Evolutionary conservation across 2,888 invertebrate genomes (phyloP).

Genomic region (Helobdella robusta): DNA sequence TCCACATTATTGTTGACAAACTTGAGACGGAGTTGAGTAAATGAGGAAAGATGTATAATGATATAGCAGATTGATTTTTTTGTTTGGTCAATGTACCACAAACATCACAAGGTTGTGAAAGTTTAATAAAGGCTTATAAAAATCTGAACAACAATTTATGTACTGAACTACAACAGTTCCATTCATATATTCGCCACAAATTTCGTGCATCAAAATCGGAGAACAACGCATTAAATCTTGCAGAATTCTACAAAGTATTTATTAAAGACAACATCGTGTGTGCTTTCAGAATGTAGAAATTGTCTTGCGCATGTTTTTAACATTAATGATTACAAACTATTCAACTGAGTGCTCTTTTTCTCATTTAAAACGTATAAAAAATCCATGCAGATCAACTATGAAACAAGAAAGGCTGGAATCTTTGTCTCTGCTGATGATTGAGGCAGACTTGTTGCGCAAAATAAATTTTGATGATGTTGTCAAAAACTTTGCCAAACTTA

Average conservation of each 20-base stretch:
- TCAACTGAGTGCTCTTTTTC: conserved; percentile 3
- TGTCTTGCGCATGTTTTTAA: conserved; percentile 3
- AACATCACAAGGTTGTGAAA: neutral
- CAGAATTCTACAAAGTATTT: neutral
- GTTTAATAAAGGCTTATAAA: too few species aligned
- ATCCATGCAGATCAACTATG: neutral
- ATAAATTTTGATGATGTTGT: neutral
- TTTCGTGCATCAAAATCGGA: conserved; percentile 1
- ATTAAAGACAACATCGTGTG: neutral
- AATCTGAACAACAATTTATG: conserved; percentile 2
- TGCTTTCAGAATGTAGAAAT: neutral
- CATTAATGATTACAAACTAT: conserved; percentile 2
- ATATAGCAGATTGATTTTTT: neutral
- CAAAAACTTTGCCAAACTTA: too few species aligned
- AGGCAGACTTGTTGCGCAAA: too few species aligned
- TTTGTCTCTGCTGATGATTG: neutral
- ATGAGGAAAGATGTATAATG: too few species aligned
- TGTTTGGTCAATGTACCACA: neutral
- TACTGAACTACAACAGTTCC: neutral
- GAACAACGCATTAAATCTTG: neutral
- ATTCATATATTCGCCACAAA: conserved; percentile 3
- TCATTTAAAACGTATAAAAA: neutral
- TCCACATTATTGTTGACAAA: conserved; percentile 2
- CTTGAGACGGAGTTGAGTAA: neutral
- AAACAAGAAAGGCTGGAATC: neutral